Percentiles rank a stretch among this genome's conserved stretches.
Conservation (phyloP, 2,888 invertebrate genomes). For the Molanna angustata region DNA sequence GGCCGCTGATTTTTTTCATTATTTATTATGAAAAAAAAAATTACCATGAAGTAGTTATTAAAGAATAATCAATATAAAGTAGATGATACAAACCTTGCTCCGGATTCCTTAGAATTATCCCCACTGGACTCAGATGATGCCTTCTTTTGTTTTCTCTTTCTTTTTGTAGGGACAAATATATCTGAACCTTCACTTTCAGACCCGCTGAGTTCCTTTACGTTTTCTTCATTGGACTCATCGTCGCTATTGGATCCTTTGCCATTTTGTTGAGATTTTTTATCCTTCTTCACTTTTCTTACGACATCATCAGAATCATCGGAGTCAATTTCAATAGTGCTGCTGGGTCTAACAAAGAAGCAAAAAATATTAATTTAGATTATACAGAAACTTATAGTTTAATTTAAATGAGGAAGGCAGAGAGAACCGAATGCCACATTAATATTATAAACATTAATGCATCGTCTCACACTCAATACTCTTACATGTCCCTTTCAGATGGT, state of each 20-base stretch:
- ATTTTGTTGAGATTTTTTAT: conserved; percentile 14
- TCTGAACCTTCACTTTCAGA: conserved; percentile 29
- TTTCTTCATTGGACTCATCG: conserved; percentile 35
- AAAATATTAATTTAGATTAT: too few species aligned
- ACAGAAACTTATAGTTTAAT: too few species aligned
- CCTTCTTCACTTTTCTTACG: conserved; percentile 11
- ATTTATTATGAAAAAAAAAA: too few species aligned
- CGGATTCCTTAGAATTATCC: conserved; percentile 34
- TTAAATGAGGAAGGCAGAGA: too few species aligned
- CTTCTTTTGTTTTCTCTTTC: conserved; percentile 42
- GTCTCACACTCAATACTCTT: too few species aligned
- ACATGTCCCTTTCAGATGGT: too few species aligned
- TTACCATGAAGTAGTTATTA: too few species aligned
- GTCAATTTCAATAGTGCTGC: conserved; percentile 8
- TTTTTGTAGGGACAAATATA: conserved; percentile 27
- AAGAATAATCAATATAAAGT: too few species aligned
- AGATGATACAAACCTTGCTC: background rate
- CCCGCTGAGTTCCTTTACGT: conserved; percentile 40
- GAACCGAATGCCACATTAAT: too few species aligned
- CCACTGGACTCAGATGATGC: conserved; percentile 38
- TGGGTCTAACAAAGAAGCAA: conserved; percentile 12
- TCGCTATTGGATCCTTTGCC: conserved; percentile 21
- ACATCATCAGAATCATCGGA: conserved; percentile 13
- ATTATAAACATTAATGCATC: too few species aligned
- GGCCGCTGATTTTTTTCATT: too few species aligned